phyloP scores from a whole-genome alignment of 2,888 invertebrate genomes.

The Drosophila merina region DNA sequence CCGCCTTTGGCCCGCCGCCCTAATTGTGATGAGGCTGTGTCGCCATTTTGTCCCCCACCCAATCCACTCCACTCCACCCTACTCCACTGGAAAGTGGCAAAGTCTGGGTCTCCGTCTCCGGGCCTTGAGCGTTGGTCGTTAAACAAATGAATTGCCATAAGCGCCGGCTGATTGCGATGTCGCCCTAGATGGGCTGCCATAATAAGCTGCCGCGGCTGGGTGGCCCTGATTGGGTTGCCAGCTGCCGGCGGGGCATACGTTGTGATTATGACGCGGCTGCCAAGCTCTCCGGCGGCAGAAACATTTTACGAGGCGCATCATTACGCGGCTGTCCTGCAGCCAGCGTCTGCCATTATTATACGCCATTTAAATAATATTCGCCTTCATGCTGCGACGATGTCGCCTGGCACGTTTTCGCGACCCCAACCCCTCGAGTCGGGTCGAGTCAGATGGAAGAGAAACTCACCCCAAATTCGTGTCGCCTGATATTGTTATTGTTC shows the following conservation, averaged over 20 bases:
- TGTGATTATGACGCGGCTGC: slow-evolving; percentile 37
- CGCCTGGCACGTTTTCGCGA: slow-evolving; percentile 53
- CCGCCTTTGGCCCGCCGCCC: slow-evolving; percentile 3
- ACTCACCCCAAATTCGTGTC: slow-evolving; percentile 29
- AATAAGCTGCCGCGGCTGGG: slow-evolving; percentile 62
- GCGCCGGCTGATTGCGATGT: slow-evolving; percentile 80
- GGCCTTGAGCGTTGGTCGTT: slow-evolving; percentile 69
- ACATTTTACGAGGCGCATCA: slow-evolving; percentile 82
- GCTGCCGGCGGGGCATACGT: slow-evolving; percentile 52
- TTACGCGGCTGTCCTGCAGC: slow-evolving; percentile 74
- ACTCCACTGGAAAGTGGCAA: slow-evolving; percentile 1
- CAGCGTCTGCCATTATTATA: slow-evolving; percentile 82
- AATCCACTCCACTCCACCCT: background rate
- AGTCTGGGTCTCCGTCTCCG: slow-evolving; percentile 34
- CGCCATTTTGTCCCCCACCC: slow-evolving; percentile 54
- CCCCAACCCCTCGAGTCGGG: slow-evolving; percentile 44
- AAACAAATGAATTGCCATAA: slow-evolving; percentile 83
- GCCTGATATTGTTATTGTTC: slow-evolving; percentile 15
- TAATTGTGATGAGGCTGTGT: slow-evolving; percentile 44
- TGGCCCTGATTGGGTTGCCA: slow-evolving; percentile 36
- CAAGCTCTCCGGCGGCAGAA: slow-evolving; percentile 46
- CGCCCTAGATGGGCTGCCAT: slow-evolving; percentile 74
- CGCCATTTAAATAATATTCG: slow-evolving; percentile 83
- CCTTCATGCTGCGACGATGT: slow-evolving; percentile 73
- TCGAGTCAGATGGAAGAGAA: background rate